A percentile compares a stretch with the other conserved stretches of the same genome.
Conservation (phyloP, 1,140 invertebrate genomes). For the Heliconius melpomene region DNA sequence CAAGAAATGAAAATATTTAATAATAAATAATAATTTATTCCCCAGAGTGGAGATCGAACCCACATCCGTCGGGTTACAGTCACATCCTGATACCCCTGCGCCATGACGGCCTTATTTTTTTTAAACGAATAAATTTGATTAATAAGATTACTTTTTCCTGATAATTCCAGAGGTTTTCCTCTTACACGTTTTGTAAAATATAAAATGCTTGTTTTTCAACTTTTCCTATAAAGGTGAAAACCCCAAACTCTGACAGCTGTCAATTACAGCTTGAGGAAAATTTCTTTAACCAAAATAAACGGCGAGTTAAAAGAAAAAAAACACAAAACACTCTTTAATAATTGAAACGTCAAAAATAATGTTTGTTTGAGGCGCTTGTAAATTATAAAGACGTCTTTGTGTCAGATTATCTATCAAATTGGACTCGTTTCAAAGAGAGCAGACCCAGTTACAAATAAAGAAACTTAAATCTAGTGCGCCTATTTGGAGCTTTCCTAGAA, state of each 20-base stretch:
- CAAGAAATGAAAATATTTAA: too few relatives aligned
- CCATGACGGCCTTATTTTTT: too few relatives aligned
- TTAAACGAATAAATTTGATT: too few relatives aligned
- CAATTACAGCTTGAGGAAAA: neutral
- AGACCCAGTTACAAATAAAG: constrained; percentile 47
- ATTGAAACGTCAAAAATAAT: constrained; percentile 22
- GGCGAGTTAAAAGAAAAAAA: constrained; percentile 15
- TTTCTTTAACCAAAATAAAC: neutral
- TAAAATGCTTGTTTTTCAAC: too few relatives aligned
- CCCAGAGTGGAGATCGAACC: too few relatives aligned
- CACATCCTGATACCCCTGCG: too few relatives aligned
- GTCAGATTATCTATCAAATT: constrained; percentile 38
- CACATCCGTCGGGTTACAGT: too few relatives aligned
- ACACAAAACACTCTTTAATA: neutral
- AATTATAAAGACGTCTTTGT: constrained; percentile 24
- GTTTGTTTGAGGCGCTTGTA: constrained; percentile 22
- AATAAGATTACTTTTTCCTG: too few relatives aligned
- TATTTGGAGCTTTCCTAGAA: constrained; percentile 53
- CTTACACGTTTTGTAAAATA: too few relatives aligned
- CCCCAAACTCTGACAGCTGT: neutral
- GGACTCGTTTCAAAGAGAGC: constrained; percentile 54
- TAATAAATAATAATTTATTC: too few relatives aligned
- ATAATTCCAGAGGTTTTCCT: too few relatives aligned
- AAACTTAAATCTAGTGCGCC: constrained; percentile 51
- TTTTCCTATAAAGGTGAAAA: too few relatives aligned